These are phyloP conservation scores for Torymus texanus DNA, from an alignment of 2,888 invertebrate species.

Conservation along the genomic window DNA sequence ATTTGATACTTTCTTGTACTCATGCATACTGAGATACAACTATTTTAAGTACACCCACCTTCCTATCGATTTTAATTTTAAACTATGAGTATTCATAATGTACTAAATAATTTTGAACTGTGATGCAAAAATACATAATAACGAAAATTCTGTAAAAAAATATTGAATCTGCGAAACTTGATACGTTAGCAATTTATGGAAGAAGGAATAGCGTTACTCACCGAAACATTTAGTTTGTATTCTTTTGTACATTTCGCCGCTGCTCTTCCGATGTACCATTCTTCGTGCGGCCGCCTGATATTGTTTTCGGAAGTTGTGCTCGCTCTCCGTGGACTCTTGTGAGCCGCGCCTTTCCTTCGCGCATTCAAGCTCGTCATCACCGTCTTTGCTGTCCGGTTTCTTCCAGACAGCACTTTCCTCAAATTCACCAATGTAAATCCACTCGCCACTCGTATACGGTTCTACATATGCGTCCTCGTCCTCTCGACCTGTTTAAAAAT, in stretches of 20 bases:
- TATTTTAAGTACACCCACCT: too few species aligned
- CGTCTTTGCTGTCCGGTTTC: slow-evolving; percentile 74
- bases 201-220: slow-evolving; percentile 76
- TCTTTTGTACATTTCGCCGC: slow-evolving; percentile 91
- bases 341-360: slow-evolving; percentile 76
- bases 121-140: too few species aligned
- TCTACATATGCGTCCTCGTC: slow-evolving; percentile 86
- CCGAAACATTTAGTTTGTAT: slow-evolving; percentile 90
- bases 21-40: too few species aligned
- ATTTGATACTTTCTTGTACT: too few species aligned
- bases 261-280: slow-evolving; percentile 88
- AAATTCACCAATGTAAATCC: slow-evolving; percentile 86
- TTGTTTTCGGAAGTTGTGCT: slow-evolving; percentile 88
- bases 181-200: too few species aligned
- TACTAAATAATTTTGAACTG: too few species aligned
- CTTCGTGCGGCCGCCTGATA: slow-evolving; percentile 92
- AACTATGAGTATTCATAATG: too few species aligned
- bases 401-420: slow-evolving; percentile 83
- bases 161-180: too few species aligned
- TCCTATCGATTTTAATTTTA: too few species aligned
- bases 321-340: slow-evolving; percentile 84
- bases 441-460: slow-evolving; percentile 83
- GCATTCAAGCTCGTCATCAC: slow-evolving; percentile 68
- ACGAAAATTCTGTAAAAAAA: too few species aligned
- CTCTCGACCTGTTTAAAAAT: slow-evolving; percentile 74